Conservation (phyloP, 2,113 vertebrate genomes). For the Alethe diademata region DNA sequence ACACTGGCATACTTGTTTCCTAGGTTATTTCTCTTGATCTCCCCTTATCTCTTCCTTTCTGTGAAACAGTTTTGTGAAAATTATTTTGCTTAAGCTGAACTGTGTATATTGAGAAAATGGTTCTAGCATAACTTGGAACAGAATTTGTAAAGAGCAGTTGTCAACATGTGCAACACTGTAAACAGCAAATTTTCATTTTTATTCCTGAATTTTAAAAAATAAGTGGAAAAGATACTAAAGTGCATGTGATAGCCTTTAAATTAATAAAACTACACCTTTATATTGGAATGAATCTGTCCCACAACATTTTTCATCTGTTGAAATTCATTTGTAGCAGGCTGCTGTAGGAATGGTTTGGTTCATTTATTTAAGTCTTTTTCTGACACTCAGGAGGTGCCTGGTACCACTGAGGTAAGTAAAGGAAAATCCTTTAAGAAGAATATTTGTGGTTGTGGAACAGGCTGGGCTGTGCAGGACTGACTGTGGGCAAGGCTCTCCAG, state of each 20-base stretch:
- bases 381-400: background rate
- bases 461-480: background rate
- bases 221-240: background rate
- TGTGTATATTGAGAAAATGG: background rate
- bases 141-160: background rate
- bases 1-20: constrained; percentile 48
- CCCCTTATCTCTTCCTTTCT: background rate
- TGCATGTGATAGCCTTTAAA: background rate
- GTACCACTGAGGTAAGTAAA: background rate
- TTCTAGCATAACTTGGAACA: background rate
- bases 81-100: constrained; percentile 4
- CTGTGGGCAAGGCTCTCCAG: background rate
- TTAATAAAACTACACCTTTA: background rate
- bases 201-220: background rate
- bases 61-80: constrained; percentile 28
- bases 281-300: background rate
- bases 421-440: background rate
- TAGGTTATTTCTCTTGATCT: constrained; percentile 51
- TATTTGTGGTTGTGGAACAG: background rate
- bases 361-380: background rate
- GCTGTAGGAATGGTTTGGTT: background rate
- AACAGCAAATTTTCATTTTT: background rate
- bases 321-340: background rate
- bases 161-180: background rate
- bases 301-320: background rate